phyloP scores from a whole-genome alignment of 64 coral and sea anemone genomes.

The Platygyra sinensis region DNA sequence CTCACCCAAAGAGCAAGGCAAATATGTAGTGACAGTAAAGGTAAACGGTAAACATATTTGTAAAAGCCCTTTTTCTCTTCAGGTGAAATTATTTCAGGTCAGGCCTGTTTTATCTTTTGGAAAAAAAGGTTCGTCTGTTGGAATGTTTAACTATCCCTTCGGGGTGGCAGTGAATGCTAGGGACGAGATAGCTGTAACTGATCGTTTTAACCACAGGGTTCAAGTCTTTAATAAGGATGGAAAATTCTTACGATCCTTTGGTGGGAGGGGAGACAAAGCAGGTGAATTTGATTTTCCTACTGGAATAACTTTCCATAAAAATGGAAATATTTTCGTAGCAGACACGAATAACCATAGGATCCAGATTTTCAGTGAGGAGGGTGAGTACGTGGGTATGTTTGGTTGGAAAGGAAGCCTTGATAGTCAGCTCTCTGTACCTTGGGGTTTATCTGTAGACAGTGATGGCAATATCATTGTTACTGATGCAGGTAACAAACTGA shows the following conservation, averaged over 20 bases:
- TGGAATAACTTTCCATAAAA: no score
- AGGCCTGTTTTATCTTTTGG: background rate
- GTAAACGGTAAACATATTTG: conserved; percentile 43
- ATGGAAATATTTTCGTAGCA: no score
- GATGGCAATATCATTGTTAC: no score
- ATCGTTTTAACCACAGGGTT: background rate
- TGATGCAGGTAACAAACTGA: no score
- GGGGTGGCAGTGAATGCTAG: background rate
- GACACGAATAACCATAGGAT: no score
- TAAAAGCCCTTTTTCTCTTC: conserved; percentile 23
- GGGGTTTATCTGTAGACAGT: background rate
- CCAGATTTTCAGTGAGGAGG: no score
- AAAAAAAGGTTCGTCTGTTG: background rate
- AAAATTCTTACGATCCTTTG: background rate
- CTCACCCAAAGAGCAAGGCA: background rate
- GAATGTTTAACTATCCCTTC: background rate
- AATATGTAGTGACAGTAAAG: background rate
- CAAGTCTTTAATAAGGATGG: conserved; percentile 9
- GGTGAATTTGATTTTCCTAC: background rate
- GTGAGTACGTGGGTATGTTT: background rate
- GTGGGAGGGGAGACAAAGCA: background rate
- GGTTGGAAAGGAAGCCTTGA: background rate
- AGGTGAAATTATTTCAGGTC: no score
- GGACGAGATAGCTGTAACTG: background rate
- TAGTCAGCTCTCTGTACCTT: background rate